Base-by-base conservation (phyloP, 2,113 vertebrate species). In the Gallinago paraguaiae region DNA sequence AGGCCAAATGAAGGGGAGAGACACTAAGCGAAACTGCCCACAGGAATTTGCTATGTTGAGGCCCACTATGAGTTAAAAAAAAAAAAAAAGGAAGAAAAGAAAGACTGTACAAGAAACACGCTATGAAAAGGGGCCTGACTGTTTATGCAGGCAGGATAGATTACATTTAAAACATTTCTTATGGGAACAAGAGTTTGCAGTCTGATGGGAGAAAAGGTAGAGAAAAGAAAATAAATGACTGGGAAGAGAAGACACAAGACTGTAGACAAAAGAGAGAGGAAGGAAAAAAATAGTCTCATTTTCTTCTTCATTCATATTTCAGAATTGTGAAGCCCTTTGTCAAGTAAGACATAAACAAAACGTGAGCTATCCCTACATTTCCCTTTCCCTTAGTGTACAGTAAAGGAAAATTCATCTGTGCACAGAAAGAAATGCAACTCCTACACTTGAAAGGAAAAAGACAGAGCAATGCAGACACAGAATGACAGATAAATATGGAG, bases 401-500 rank as follows among this genome's bases (percentile, higher is more conserved):
- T 23, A 69, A 90, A 76, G 41, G 54, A 77, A 85, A 61, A 92
- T 43, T 61, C 30, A 59, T 93, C 54, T 70, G n/a, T 50, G 72
- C 50, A 28, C 31, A 80, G 53, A 79, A 85, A 84, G 48, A 92
- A 94, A 87, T 53, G 33, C 74, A 84, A 82, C 45, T 63, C 63
- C 25, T 5, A 24, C 57, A 72, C 77, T 87, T 87, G 51, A 75
- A 94, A 93, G 57, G 50, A 77, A 96, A 80, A 96, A 92, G 77
- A 76, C 70, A 89, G 54, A 94, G 92, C 86, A 92, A 87, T 69
- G 75, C 81, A 82, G 72, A 70, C 53, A 43, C 23, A 27, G 54
- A 82, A 91, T 80, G 86, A 91, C 91, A 93, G 93, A 84, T 78
- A 87, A 94, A 92, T 91, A 93, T 63, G 88, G 91, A 91, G 81